Base-by-base conservation (phyloP, 2,888 invertebrate genomes). In the Himalopsyche kuldschensis region DNA sequence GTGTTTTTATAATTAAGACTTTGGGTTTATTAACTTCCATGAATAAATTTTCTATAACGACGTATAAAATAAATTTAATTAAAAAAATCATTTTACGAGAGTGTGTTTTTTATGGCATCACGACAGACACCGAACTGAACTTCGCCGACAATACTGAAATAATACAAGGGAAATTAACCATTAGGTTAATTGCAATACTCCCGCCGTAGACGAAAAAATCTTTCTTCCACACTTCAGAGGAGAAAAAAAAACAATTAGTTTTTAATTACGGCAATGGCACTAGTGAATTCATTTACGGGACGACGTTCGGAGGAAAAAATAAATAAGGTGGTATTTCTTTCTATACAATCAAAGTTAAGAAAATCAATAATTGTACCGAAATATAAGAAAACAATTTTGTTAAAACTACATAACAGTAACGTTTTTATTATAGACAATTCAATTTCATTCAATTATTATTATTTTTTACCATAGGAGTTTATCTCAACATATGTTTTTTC, bases 201-300 rank as follows among this genome's bases (percentile, higher is more conserved):
- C 69, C 69, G 4, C 69, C 69, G 69, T 69, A 69, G 27, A 69
- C 69, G 69, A 69, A 69, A 69, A 69, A 69, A 69, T 69, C 69
- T 69, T 69, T 69, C 69, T 69, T 69, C 69, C 69, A 69, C 27
- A 69, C 69, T 69, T 69, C 27, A 69, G 69, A 69, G 69, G 11
- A 69, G 69, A 69, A 69, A 69, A 69, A 48, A 69, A 69, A 69
- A 76, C 76, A 35, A 76, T 76, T 76, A 76, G 76, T 76, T 76
- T 76, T 76, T 76, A 76, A 76, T 76, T 76, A 76, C 76, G 32
- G 35, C 76, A 76, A 41, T 76, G 76, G 76, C 41, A 76, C 76
- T 76, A 32, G 76, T 41, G 76, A 76, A 76, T 76, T 76, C 32
- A 76, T 76, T 69, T 69, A 69, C 30, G 41, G 41, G 31, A 41